A percentile compares a stretch with the other conserved stretches of the same genome.
These are phyloP conservation scores for Lepidocolaptes lacrymiger DNA, from an alignment of 2,797 vertebrate species.

Conservation along the genomic window DNA sequence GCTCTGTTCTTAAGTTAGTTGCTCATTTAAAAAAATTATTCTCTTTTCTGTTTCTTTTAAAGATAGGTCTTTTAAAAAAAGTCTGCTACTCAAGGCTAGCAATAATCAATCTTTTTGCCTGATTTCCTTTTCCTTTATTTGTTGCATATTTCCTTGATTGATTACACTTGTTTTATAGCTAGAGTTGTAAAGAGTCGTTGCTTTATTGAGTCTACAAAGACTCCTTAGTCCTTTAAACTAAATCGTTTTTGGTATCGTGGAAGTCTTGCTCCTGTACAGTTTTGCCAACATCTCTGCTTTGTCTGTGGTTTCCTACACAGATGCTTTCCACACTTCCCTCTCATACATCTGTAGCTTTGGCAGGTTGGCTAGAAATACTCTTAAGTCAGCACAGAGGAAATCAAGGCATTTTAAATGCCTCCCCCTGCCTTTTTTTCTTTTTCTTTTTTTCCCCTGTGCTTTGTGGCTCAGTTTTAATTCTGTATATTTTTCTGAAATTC, in stretches of 20 bases:
- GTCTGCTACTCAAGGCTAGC: neutral
- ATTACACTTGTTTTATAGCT: neutral
- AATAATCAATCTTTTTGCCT: neutral
- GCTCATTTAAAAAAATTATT: neutral
- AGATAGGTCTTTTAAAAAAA: neutral
- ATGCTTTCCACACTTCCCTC: neutral
- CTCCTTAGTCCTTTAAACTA: neutral
- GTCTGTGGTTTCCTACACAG: neutral
- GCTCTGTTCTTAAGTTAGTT: neutral
- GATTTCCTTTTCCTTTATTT: neutral
- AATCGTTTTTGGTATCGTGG: neutral
- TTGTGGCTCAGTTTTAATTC: neutral
- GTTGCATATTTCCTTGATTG: neutral
- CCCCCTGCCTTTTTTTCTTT: neutral
- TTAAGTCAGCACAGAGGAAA: neutral
- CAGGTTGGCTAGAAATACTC: neutral
- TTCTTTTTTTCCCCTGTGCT: neutral
- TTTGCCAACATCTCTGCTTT: slow-evolving; percentile 12
- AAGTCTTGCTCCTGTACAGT: neutral
- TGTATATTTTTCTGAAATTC: neutral
- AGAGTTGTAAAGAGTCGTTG: neutral
- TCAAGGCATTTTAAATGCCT: neutral
- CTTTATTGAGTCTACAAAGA: neutral
- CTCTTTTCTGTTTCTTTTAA: neutral
- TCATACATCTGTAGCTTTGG: neutral